A percentile compares a stretch with the other conserved stretches of the same genome.
These are phyloP conservation scores for Eupithecia exiguata DNA, from an alignment of 2,888 invertebrate genomes.

Conservation along the genomic window DNA sequence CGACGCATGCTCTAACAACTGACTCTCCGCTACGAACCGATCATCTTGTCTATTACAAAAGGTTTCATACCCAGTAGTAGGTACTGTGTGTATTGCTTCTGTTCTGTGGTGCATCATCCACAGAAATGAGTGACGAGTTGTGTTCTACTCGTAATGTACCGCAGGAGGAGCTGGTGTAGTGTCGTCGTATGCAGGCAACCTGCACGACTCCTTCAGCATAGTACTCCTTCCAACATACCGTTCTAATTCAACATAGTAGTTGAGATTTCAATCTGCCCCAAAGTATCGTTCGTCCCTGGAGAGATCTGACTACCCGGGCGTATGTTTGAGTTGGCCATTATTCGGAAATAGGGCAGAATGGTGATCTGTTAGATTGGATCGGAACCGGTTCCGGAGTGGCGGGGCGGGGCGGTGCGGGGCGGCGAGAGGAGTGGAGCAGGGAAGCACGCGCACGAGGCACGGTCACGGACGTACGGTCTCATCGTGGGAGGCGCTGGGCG, in stretches of 20 bases:
- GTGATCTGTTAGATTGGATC: background rate
- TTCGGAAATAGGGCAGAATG: background rate
- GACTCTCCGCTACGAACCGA: too few relatives aligned
- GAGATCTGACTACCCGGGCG: background rate
- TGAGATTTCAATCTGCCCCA: background rate
- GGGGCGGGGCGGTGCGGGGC: conserved; percentile 8
- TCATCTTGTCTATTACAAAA: too few relatives aligned
- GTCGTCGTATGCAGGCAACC: too few relatives aligned
- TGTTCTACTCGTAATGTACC: too few relatives aligned
- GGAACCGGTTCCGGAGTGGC: background rate
- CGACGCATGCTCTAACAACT: too few relatives aligned
- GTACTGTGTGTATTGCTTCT: too few relatives aligned
- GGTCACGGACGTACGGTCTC: conserved; percentile 41
- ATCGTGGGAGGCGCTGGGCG: conserved; percentile 39
- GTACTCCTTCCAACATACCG: background rate
- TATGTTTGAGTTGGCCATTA: background rate
- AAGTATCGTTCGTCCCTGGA: background rate
- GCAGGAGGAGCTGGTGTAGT: too few relatives aligned
- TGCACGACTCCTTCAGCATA: too few relatives aligned
- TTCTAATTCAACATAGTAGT: background rate
- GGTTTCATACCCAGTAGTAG: too few relatives aligned
- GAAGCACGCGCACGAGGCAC: background rate
- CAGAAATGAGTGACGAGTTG: too few relatives aligned
- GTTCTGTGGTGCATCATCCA: too few relatives aligned
- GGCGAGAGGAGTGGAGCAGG: background rate